Evolutionary conservation across 2,797 vertebrate species (phyloP).

Genomic region (Gephyroberyx darwinii): DNA sequence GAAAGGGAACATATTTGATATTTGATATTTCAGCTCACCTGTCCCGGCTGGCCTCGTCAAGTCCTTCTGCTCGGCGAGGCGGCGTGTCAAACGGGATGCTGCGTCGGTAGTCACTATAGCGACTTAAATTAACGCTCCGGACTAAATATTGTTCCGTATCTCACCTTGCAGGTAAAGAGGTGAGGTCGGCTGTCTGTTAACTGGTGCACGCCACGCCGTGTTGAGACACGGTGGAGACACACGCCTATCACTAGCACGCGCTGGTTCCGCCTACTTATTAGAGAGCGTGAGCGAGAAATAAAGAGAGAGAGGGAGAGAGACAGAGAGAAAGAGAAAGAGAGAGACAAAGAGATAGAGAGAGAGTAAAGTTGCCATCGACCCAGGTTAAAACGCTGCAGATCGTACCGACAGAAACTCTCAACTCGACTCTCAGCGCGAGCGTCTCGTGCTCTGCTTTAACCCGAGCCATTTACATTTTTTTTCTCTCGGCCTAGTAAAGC

Average conservation of each 20-base stretch:
- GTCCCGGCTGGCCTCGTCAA: not conserved
- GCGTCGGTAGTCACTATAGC: not conserved
- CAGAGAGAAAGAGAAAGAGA: not conserved
- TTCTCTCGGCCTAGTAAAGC: slow-evolving; percentile 46
- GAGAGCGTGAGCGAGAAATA: slow-evolving; percentile 19
- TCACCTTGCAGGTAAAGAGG: slow-evolving; percentile 71
- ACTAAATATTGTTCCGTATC: slow-evolving; percentile 34
- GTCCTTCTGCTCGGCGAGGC: not conserved
- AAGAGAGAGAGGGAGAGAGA: slow-evolving; percentile 5
- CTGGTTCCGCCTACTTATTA: slow-evolving; percentile 63
- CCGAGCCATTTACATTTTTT: slow-evolving; percentile 17
- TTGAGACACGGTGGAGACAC: slow-evolving; percentile 70
- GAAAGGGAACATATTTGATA: not conserved
- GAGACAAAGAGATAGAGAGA: not conserved
- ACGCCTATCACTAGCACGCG: slow-evolving; percentile 26
- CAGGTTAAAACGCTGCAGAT: slow-evolving; percentile 5
- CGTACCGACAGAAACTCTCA: not conserved
- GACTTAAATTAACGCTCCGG: slow-evolving; percentile 8
- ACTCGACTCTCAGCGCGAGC: not conserved
- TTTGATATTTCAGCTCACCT: slow-evolving; percentile 61
- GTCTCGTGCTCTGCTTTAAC: not conserved
- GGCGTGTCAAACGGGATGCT: not conserved
- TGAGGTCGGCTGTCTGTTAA: slow-evolving; percentile 66
- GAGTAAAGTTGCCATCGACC: slow-evolving; percentile 26
- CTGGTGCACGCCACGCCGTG: slow-evolving; percentile 57